A percentile compares a stretch with the other conserved stretches of the same genome.
Evolutionary conservation across 2,113 vertebrate genomes (phyloP).

Genomic region (Varanus komodoensis): DNA sequence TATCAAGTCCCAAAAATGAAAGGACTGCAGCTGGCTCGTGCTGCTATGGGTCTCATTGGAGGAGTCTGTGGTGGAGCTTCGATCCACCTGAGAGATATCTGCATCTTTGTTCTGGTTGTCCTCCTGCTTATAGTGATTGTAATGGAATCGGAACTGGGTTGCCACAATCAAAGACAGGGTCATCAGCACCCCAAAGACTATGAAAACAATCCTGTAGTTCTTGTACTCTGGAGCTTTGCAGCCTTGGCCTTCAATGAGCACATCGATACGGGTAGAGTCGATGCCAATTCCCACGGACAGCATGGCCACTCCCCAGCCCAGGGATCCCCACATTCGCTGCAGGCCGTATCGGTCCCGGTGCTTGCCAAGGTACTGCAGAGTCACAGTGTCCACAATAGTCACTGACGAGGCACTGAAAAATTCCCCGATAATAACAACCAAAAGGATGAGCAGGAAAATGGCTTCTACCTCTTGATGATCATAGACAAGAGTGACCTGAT

Average conservation of each 20-base stretch:
- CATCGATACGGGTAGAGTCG: conserved; percentile 86
- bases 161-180: conserved; percentile 88
- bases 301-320: conserved; percentile 98
- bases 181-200: conserved; percentile 95
- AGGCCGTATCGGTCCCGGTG: conserved; percentile 94
- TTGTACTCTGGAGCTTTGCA: conserved; percentile 87
- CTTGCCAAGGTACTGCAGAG: conserved; percentile 92
- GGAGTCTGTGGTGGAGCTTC: conserved; percentile 71
- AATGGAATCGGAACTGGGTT: conserved; percentile 93
- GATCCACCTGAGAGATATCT: conserved; percentile 79
- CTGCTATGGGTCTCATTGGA: conserved; percentile 62
- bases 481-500: conserved; percentile 75
- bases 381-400: conserved; percentile 96
- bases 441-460: conserved; percentile 93
- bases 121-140: conserved; percentile 73
- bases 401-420: conserved; percentile 98
- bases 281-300: conserved; percentile 95
- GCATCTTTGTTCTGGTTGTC: conserved; percentile 72
- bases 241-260: conserved; percentile 79
- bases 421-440: conserved; percentile 95
- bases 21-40: conserved; percentile 67
- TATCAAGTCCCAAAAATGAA: conserved; percentile 89
- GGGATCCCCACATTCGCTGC: conserved; percentile 98
- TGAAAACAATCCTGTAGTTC: conserved; percentile 95
- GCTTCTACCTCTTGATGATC: conserved; percentile 89